A percentile compares a stretch with the other conserved stretches of the same genome.
Conservation (phyloP, 2,888 invertebrate species). For the Galerucella pusilla region DNA sequence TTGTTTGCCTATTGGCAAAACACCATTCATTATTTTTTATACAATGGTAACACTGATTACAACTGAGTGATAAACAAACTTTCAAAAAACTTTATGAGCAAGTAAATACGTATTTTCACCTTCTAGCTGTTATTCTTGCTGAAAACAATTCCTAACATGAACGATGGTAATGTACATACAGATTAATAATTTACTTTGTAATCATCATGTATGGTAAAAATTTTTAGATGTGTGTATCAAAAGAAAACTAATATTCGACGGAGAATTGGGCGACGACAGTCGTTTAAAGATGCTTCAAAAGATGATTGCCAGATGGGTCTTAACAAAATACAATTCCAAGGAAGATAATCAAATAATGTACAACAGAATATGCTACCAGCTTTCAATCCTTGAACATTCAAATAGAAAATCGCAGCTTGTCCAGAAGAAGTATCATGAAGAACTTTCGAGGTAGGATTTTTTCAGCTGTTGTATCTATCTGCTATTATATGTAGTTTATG, state of each 20-base stretch:
- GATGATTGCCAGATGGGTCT: constrained; percentile 84
- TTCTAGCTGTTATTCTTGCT: not conserved
- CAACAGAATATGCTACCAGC: constrained; percentile 82
- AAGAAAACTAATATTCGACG: constrained; percentile 90
- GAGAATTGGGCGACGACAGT: constrained; percentile 95
- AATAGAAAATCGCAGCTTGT: constrained; percentile 84
- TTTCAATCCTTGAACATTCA: constrained; percentile 89
- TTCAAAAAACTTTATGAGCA: not conserved
- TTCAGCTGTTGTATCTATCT: not conserved
- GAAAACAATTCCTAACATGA: not conserved
- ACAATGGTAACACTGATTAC: too few relatives aligned
- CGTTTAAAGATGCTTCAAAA: constrained; percentile 85
- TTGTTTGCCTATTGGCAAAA: not conserved
- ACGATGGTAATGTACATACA: constrained; percentile 1
- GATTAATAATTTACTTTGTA: not conserved
- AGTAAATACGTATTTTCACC: not conserved
- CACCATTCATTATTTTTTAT: too few relatives aligned
- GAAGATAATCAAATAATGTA: constrained; percentile 75
- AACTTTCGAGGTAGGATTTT: constrained; percentile 81
- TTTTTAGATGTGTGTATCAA: constrained; percentile 91
- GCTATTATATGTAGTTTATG: too few relatives aligned
- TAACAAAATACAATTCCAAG: constrained; percentile 72
- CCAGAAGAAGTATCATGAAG: constrained; percentile 83
- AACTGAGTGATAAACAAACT: not conserved
- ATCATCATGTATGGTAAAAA: not conserved